phyloP scores from a whole-genome alignment of 2,113 vertebrate species.

The Thunnus maccoyii region DNA sequence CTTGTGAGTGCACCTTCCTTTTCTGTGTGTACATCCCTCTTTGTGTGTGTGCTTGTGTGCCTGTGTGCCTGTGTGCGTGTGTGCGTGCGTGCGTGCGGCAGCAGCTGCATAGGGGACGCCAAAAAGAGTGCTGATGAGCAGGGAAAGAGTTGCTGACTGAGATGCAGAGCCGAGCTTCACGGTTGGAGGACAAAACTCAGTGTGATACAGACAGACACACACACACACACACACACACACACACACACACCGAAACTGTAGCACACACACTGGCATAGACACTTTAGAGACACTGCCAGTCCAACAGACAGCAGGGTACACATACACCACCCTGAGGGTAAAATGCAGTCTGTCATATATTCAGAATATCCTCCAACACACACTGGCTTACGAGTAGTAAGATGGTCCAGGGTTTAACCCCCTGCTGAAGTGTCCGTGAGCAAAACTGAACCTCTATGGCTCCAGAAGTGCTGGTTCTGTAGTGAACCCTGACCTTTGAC shows the following conservation, averaged over 20 bases:
- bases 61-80: constrained; percentile 20
- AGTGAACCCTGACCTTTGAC: neutral
- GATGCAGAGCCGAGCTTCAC: constrained; percentile 59
- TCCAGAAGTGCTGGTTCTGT: neutral
- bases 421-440: constrained; percentile 7
- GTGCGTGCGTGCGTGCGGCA: constrained; percentile 19
- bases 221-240: constrained; percentile 23
- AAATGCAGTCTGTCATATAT: neutral
- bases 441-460: neutral
- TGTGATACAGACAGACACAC: constrained; percentile 49
- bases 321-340: neutral
- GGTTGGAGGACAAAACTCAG: constrained; percentile 60
- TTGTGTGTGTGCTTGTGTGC: neutral
- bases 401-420: neutral
- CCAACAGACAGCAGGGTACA: constrained; percentile 10
- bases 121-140: constrained; percentile 76
- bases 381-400: no score
- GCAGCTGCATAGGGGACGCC: constrained; percentile 60
- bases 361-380: no score
- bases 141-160: constrained; percentile 74
- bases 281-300: constrained; percentile 21
- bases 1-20: neutral
- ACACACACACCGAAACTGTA: constrained; percentile 18
- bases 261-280: constrained; percentile 17
- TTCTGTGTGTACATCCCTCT: neutral